Evolutionary conservation across 2,797 vertebrate species (phyloP).

Genomic region (Cephalopachus bancanus): DNA sequence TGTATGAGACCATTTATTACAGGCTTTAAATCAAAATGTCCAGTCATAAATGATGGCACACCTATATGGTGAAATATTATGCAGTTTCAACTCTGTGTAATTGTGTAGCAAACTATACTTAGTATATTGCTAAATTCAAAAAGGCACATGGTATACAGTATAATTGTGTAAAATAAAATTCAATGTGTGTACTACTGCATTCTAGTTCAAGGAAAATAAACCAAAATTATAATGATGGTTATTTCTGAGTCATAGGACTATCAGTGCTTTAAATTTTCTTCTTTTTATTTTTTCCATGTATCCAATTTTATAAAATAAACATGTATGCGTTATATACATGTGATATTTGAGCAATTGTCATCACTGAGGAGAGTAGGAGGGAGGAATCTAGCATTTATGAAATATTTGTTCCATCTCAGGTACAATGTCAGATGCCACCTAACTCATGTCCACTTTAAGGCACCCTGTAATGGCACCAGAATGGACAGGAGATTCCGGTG

Average conservation of each 20-base stretch:
- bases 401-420: not conserved
- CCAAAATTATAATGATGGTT: not conserved
- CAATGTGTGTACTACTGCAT: not conserved
- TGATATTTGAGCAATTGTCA: not conserved
- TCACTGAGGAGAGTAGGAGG: not conserved
- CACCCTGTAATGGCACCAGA: not conserved
- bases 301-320: not conserved
- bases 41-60: not conserved
- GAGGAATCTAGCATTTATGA: not conserved
- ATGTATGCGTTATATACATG: not conserved
- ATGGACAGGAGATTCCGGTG: not conserved
- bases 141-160: not conserved
- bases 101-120: not conserved
- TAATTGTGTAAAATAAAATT: not conserved
- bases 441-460: not conserved
- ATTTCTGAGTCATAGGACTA: not conserved
- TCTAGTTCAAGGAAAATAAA: not conserved
- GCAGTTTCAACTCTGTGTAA: not conserved
- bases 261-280: not conserved
- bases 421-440: not conserved
- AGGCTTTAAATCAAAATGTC: not conserved
- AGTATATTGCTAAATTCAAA: not conserved
- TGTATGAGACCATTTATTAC: not conserved
- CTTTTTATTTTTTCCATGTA: not conserved
- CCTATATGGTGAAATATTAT: not conserved